Evolutionary conservation across 2,113 vertebrate genomes (phyloP).

Genomic region (Rhynchomys soricoides): DNA sequence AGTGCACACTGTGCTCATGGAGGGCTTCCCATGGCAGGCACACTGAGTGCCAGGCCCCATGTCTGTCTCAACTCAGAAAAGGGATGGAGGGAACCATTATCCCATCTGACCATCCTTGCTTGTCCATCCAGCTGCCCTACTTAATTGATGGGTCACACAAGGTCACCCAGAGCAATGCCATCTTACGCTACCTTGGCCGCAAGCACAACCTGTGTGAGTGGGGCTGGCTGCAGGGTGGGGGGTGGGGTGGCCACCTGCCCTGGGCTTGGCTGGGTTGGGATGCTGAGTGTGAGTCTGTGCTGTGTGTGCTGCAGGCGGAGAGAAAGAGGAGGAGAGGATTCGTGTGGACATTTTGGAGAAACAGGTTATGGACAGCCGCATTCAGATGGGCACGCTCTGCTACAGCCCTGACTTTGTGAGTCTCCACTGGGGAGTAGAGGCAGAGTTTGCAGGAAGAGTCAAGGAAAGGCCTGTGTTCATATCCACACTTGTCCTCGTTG

Average conservation of each 20-base stretch:
- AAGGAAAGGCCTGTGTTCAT: not conserved
- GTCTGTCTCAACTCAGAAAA: too few relatives aligned
- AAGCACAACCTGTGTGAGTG: not conserved
- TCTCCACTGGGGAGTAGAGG: slow-evolving; percentile 1
- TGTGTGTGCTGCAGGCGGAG: slow-evolving; percentile 80
- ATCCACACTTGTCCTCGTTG: not conserved
- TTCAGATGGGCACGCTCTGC: slow-evolving; percentile 85
- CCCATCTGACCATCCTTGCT: not conserved
- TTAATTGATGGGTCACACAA: not conserved
- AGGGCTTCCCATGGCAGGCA: not conserved
- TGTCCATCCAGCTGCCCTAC: slow-evolving; percentile 19
- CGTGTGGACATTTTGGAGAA: slow-evolving; percentile 32
- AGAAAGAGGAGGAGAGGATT: slow-evolving; percentile 88
- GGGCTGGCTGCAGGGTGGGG: not conserved
- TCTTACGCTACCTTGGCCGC: not conserved
- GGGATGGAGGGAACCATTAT: fast-evolving
- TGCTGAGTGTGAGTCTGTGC: not conserved
- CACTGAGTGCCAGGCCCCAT: too few relatives aligned
- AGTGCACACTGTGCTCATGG: not conserved
- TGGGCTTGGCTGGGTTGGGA: not conserved
- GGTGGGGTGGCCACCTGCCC: not conserved
- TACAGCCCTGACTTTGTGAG: slow-evolving; percentile 90
- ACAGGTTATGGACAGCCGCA: slow-evolving; percentile 77
- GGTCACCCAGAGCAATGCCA: too few relatives aligned
- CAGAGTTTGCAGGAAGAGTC: not conserved